Conservation (phyloP, 1,140 invertebrate genomes). For the Caerostris extrusa region DNA sequence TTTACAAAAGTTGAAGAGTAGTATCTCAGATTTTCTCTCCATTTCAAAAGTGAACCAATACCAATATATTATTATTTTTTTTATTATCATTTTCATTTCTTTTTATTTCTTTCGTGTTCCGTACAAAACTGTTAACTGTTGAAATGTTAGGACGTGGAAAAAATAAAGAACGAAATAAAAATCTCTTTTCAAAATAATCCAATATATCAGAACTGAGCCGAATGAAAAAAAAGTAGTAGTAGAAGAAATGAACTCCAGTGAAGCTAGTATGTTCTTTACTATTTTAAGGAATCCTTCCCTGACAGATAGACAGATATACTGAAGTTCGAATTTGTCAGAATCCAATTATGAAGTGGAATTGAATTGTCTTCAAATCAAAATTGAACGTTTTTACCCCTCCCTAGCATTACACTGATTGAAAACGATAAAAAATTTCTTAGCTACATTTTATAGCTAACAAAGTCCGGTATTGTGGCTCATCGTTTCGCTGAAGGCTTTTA, state of each 20-base stretch:
- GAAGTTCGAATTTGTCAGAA: slow-evolving; percentile 42
- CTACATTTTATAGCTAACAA: neutral
- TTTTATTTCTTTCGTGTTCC: neutral
- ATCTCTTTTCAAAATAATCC: slow-evolving; percentile 26
- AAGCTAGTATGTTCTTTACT: neutral
- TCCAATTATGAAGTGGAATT: slow-evolving; percentile 53
- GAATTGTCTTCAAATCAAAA: slow-evolving; percentile 62
- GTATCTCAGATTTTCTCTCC: neutral
- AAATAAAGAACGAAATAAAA: neutral
- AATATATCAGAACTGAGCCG: slow-evolving; percentile 7
- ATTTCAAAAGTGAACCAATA: neutral
- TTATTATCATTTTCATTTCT: neutral
- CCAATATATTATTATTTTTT: too few relatives aligned
- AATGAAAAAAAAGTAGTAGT: neutral
- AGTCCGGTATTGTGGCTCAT: neutral
- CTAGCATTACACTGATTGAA: slow-evolving; percentile 42
- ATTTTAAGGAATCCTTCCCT: slow-evolving; percentile 16
- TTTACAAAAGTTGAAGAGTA: neutral
- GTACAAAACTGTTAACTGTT: neutral
- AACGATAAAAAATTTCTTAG: neutral
- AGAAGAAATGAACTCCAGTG: too few relatives aligned
- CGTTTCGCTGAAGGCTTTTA: neutral
- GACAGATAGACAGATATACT: slow-evolving; percentile 53
- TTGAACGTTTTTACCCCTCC: slow-evolving; percentile 44
- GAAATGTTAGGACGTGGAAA: neutral